phyloP scores from a whole-genome alignment of 2,888 invertebrate genomes.

The Cartodere bifasciata region DNA sequence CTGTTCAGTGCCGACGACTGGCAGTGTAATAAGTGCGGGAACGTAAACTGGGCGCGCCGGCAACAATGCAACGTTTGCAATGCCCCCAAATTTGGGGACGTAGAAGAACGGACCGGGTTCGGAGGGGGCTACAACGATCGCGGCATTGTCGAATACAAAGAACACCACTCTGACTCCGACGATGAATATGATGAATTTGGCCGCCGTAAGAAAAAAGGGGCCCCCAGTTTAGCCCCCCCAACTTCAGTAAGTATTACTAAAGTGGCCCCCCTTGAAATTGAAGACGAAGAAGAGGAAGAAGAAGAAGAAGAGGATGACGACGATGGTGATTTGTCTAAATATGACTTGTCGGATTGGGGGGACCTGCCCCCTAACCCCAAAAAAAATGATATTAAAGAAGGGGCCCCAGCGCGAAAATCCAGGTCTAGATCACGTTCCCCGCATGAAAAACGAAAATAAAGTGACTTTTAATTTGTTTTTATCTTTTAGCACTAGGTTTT shows the following conservation, averaged over 20 bases:
- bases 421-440: too few species aligned
- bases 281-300: slow-evolving; percentile 34
- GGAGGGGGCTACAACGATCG: slow-evolving; percentile 93
- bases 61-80: slow-evolving; percentile 98
- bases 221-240: slow-evolving; percentile 9
- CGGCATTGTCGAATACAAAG: slow-evolving; percentile 90
- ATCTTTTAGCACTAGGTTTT: too few species aligned
- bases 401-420: too few species aligned
- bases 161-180: slow-evolving; percentile 69
- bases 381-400: too few species aligned
- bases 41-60: slow-evolving; percentile 96
- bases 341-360: slow-evolving; percentile 44
- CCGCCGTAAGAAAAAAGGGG: slow-evolving; percentile 27
- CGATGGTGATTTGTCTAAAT: slow-evolving; percentile 43
- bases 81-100: slow-evolving; percentile 92
- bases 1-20: slow-evolving; percentile 95
- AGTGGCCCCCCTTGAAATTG: slow-evolving; percentile 14
- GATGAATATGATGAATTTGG: slow-evolving; percentile 88
- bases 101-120: slow-evolving; percentile 66
- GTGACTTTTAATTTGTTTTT: too few species aligned
- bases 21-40: slow-evolving; percentile 99
- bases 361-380: too few species aligned
- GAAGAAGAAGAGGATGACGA: slow-evolving; percentile 42
- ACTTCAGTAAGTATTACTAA: too few species aligned
- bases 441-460: too few species aligned